Percentiles rank a stretch among this genome's conserved stretches.
Conservation (phyloP, 1,140 invertebrate species). For the Rhopalosiphum maidis region DNA sequence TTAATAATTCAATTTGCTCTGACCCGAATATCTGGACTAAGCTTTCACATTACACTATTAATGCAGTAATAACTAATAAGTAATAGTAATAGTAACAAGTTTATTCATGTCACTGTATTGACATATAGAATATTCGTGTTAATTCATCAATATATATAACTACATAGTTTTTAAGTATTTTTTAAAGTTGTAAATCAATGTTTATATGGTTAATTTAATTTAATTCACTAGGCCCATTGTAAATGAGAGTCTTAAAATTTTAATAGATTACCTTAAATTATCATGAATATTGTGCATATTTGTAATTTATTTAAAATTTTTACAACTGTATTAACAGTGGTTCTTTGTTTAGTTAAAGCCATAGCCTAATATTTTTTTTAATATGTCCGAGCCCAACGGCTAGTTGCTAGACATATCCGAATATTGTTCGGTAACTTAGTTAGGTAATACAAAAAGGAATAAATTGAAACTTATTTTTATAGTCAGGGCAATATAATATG, state of each 20-base stretch:
- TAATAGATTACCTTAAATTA: neutral
- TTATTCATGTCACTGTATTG: neutral
- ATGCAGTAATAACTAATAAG: neutral
- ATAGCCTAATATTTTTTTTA: too few relatives aligned
- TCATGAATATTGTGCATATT: neutral
- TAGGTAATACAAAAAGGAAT: too few relatives aligned
- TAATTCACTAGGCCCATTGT: neutral
- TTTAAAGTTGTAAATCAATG: neutral
- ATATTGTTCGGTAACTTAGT: too few relatives aligned
- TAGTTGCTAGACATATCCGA: too few relatives aligned
- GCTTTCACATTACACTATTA: conserved; percentile 52
- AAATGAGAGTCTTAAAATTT: neutral
- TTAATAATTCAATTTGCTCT: conserved; percentile 41
- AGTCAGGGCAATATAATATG: too few relatives aligned
- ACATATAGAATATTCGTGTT: neutral
- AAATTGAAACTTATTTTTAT: too few relatives aligned
- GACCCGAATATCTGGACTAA: conserved; percentile 49
- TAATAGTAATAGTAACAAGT: neutral
- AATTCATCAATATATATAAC: neutral
- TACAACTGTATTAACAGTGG: too few relatives aligned
- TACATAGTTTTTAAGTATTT: neutral
- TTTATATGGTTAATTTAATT: neutral
- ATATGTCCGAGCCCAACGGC: too few relatives aligned
- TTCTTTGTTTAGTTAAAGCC: too few relatives aligned
- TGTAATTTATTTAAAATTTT: neutral